Conservation (phyloP, 2,888 invertebrate genomes). For the Pemphredon lugubris region DNA sequence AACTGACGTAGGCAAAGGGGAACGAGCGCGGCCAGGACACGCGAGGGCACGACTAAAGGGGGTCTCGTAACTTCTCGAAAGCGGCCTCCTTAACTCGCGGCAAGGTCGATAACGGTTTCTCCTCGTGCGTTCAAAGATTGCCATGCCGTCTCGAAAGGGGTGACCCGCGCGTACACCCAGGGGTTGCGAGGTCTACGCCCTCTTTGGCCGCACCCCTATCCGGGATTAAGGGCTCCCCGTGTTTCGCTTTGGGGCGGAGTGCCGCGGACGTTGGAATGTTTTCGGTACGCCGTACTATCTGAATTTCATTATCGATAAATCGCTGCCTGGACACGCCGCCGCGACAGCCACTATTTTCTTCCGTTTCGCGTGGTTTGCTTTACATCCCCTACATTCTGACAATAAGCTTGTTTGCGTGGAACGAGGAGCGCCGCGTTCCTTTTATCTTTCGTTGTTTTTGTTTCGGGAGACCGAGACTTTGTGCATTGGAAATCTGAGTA, state of each 20-base stretch:
- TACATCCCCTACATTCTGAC: too few species aligned
- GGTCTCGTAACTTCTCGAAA: conserved; percentile 52
- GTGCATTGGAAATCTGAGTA: too few species aligned
- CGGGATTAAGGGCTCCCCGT: conserved; percentile 41
- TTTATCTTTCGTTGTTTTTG: too few species aligned
- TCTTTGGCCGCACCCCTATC: conserved; percentile 62
- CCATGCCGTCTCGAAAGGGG: conserved; percentile 60
- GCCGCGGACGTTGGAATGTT: conserved; percentile 39
- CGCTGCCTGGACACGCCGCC: conserved; percentile 3
- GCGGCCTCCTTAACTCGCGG: conserved; percentile 53
- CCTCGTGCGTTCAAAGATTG: conserved; percentile 50
- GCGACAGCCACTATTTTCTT: neutral
- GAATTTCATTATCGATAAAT: conserved; percentile 53
- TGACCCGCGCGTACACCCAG: conserved; percentile 43
- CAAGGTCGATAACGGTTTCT: conserved; percentile 65
- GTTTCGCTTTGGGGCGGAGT: conserved; percentile 25
- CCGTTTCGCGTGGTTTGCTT: too few species aligned
- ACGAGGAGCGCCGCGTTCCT: too few species aligned
- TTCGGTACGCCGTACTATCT: conserved; percentile 33
- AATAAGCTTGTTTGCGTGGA: too few species aligned
- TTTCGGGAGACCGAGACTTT: too few species aligned
- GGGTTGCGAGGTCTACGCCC: conserved; percentile 67
- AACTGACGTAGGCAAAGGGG: conserved; percentile 20
- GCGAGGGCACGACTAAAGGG: conserved; percentile 59
- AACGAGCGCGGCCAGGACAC: conserved; percentile 45